Evolutionary conservation across 2,888 invertebrate species (phyloP), one percentile per base, ranked within the genome.

Genomic region (Philopedon plagiatum): DNA sequence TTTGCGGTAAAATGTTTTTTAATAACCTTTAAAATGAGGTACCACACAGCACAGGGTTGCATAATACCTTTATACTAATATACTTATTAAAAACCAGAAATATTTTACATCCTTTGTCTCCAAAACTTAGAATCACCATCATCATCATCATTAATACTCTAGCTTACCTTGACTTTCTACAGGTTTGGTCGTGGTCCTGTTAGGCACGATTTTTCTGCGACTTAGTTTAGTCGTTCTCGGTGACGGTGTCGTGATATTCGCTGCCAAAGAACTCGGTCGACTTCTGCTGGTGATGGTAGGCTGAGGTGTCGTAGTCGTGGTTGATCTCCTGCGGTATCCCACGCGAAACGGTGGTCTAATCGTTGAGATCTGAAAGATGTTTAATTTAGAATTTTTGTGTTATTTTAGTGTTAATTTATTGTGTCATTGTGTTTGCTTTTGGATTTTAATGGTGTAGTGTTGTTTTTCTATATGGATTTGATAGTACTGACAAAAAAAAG

Each of bases 91-190:
- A n/a, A n/a, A n/a, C n/a, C n/a, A n/a, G n/a, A n/a, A n/a, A n/a
- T n/a, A n/a, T n/a, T n/a, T n/a, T 9, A 34, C 34, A 8, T 34
- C 34, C 2, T 9, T 34, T 41, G 18, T 41, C 41, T 37, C 37
- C 37, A 37, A 9, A 37, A 37, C 37, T 46, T 29, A 37, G 11
- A 66, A 37, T 34, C n/a, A 49, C 18, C 19, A 69, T 44, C 15
- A 41, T 54, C 13, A 29, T 61, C 41, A 39, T 26, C n/a, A 21
- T n/a, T 46, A 46, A n/a, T 23, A 32, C 60, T 13, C 63, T 57
- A n/a, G 70, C 81, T 81, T 75, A 82, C 82, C 82, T 82, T 81
- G 82, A 80, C 81, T 82, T 82, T 82, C 81, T 81, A 80, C 70
- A 68, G 77, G 49, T 74, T 74, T 77, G 23, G 74, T 76, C 44